Evolutionary conservation across 2,797 vertebrate genomes (phyloP), one percentile per base, ranked within the genome.

Genomic region (Pseudomugil gertrudae): DNA sequence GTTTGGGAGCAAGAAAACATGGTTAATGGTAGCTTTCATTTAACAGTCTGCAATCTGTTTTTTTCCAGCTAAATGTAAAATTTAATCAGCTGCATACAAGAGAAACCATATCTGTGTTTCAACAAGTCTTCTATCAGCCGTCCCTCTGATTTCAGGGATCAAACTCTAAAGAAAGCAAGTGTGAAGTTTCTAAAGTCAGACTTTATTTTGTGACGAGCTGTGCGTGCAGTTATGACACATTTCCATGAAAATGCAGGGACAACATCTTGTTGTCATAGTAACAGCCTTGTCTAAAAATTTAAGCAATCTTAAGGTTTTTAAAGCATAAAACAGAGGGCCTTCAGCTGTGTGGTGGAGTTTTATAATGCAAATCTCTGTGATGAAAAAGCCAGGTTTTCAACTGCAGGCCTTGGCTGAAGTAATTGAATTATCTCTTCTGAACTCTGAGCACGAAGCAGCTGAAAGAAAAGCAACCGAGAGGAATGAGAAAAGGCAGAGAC

Each of bases 331-430:
- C 19, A 27, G 60, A 73, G 52, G 67, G 76, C 76, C 75, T 85
- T 85, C 80, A 73, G 80, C 78, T 84, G 68, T 64, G 23, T 55
- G 52, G 51, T 53, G 55, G 61, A 76, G 86, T 91, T 92, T 93
- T 92, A 87, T 92, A 63, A 93, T 91, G 91, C 87, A 92, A 93
- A 93, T 92, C 55, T 66, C 33, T 62, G n/a, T 43, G 56, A 88
- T 79, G 85, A 90, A 87, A 86, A 89, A 72, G 33, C 29, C 47
- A 5, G 52, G 11, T 64, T 85, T 89, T 84, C 15, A 90, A 85
- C 86, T 79, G 79, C 81, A 86, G 88, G 76, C 84, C 88, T 87
- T 85, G 87, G 82, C 65, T 9, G 45, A 74, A 72, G 90, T 90
- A 89, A 92, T 90, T 86, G 79, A 90, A 92, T 91, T 71, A 89